Percentiles rank a stretch among this genome's conserved stretches.
Evolutionary conservation across 2,888 invertebrate genomes (phyloP).

Genomic region (Andricus quercusramuli): DNA sequence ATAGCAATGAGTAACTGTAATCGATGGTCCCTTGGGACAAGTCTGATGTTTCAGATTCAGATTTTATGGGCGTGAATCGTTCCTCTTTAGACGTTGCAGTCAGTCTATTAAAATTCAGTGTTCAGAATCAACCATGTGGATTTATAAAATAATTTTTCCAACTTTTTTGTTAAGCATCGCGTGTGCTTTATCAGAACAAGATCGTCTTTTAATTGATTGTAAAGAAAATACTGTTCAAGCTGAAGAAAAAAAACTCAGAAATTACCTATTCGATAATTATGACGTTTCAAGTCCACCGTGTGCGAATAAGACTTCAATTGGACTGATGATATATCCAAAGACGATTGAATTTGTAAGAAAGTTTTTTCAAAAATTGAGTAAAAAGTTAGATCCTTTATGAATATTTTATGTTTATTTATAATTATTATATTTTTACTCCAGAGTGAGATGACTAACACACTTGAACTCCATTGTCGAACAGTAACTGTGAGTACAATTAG

Average conservation of each 20-base stretch:
- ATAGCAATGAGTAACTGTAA: neutral
- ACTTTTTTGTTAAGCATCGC: neutral
- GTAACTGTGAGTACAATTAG: slow-evolving; percentile 1
- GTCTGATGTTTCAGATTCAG: slow-evolving; percentile 5
- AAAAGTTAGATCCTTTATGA: neutral
- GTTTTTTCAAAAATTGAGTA: neutral
- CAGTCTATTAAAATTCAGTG: slow-evolving; percentile 16
- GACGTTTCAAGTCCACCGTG: slow-evolving; percentile 12
- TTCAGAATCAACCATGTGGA: slow-evolving; percentile 8
- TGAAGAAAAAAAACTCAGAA: neutral
- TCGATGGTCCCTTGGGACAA: neutral
- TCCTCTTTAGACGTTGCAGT: neutral
- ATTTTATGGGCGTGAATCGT: slow-evolving; percentile 14
- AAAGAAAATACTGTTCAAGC: slow-evolving; percentile 9
- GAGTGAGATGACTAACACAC: neutral
- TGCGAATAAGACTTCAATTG: neutral
- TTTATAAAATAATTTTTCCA: neutral
- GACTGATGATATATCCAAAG: neutral
- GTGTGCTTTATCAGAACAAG: neutral
- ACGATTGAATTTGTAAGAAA: slow-evolving; percentile 2
- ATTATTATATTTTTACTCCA: neutral
- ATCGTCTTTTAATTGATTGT: neutral
- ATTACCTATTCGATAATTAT: slow-evolving; percentile 13
- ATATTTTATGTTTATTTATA: neutral
- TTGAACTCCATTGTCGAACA: neutral